phyloP scores from a whole-genome alignment of 2,797 vertebrate genomes.

The Hafferia zeledoni region DNA sequence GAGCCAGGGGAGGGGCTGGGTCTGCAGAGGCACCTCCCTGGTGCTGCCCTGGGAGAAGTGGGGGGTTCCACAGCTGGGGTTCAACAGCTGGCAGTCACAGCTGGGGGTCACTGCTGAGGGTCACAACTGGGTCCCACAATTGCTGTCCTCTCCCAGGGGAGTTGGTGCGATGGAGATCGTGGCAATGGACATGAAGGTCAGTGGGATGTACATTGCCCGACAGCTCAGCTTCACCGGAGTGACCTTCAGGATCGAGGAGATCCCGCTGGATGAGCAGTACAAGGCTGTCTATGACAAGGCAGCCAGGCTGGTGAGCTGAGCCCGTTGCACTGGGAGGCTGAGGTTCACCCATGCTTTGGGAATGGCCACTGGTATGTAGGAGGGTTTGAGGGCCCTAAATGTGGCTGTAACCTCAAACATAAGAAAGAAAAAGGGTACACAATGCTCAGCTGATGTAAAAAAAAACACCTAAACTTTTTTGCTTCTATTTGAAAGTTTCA shows the following conservation, averaged over 20 bases:
- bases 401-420: rapidly evolving
- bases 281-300: conserved; percentile 93
- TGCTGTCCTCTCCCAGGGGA: conserved; percentile 77
- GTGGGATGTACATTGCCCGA: conserved; percentile 98
- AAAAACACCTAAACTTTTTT: background rate
- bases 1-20: background rate
- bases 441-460: rapidly evolving
- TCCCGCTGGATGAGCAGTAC: conserved; percentile 89
- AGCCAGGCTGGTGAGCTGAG: conserved; percentile 88
- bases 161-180: conserved; percentile 99
- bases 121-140: background rate
- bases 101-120: background rate
- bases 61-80: background rate
- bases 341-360: background rate
- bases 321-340: background rate
- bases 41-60: background rate
- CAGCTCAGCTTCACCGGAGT: conserved; percentile 98
- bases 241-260: conserved; percentile 96
- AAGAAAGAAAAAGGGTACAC: background rate
- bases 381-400: background rate
- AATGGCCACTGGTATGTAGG: rapidly evolving
- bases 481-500: background rate
- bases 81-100: too few species aligned
- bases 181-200: conserved; percentile 99
- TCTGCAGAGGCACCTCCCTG: background rate